Percentiles rank a stretch among this genome's conserved stretches.
Conservation (phyloP, 2,113 vertebrate genomes). For the Hemiscyllium ocellatum region DNA sequence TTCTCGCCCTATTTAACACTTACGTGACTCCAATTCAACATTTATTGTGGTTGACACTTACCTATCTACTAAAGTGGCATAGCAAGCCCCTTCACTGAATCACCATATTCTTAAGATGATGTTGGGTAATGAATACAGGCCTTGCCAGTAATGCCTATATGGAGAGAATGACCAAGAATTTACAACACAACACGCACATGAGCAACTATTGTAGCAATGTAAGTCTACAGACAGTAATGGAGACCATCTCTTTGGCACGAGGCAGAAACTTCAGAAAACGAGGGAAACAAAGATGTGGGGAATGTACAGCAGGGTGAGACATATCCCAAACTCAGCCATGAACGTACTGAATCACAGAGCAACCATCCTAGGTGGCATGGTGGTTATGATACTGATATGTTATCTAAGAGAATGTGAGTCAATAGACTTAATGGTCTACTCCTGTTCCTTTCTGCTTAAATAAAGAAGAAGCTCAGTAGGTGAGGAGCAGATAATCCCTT, state of each 20-base stretch:
- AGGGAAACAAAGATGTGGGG: background rate
- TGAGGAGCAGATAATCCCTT: background rate
- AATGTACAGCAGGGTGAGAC: background rate
- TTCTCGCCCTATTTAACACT: background rate
- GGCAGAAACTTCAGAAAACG: background rate
- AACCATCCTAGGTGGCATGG: background rate
- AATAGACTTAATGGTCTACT: background rate
- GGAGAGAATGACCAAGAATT: background rate
- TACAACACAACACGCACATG: background rate
- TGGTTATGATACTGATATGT: background rate
- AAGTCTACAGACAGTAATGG: background rate
- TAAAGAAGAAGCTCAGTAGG: background rate
- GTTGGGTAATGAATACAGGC: background rate
- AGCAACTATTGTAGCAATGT: background rate
- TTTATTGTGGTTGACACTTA: background rate
- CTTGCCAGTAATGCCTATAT: background rate
- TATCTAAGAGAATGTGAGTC: background rate
- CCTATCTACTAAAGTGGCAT: background rate
- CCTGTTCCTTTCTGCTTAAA: background rate
- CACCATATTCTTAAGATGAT: background rate
- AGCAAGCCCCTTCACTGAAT: background rate
- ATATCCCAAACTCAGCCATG: background rate
- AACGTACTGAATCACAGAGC: background rate
- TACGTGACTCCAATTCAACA: background rate
- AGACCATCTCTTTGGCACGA: background rate